Evolutionary conservation across 2,888 invertebrate genomes (phyloP), one percentile per base, ranked within the genome.

Genomic region (Ypsolopha sequella): DNA sequence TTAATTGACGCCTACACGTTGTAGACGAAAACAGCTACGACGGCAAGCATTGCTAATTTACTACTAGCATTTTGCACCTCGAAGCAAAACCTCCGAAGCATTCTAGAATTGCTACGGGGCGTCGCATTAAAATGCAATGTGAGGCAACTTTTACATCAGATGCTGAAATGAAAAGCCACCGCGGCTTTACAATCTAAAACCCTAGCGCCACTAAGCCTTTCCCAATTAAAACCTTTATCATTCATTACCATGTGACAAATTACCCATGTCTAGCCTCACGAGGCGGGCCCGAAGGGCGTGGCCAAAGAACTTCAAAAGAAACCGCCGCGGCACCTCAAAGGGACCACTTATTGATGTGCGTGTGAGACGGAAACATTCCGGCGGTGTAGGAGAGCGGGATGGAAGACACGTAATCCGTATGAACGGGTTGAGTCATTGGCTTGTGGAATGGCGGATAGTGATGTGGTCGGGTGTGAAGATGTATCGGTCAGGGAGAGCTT

Each of bases 221-320:
- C 62, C 66, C 79, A 82, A 85, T 84, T 85, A 84, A 82, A 82
- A 73, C 64, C 75, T 76, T 78, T 81, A 80, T 84, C 81, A 79
- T 82, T 82, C 39, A 33, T 46, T 46, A 81, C 59, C 65, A 67
- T 75, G 79, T 82, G 81, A 84, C 82, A 80, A 81, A 84, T 82
- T 78, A 77, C 74, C 68, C 69, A 64, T 61, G 65, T 64, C 57
- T 60, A 64, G 59, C 61, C 35, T 24, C 50, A 35, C 66, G 66
- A 58, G 66, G 59, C 69, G 61, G 67, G 66, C 65, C 65, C 65
- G 69, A 62, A 57, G 68, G 84, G 84, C 81, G 82, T 71, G 80
- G 80, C 69, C 59, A 69, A 55, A 46, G 53, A 55, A 73, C 75
- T 69, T 82, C 82, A 86, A 86, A 24, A 84, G 71, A 65, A 61